Base-by-base conservation (phyloP, 2,113 vertebrate genomes). In the Phaethon lepturus region DNA sequence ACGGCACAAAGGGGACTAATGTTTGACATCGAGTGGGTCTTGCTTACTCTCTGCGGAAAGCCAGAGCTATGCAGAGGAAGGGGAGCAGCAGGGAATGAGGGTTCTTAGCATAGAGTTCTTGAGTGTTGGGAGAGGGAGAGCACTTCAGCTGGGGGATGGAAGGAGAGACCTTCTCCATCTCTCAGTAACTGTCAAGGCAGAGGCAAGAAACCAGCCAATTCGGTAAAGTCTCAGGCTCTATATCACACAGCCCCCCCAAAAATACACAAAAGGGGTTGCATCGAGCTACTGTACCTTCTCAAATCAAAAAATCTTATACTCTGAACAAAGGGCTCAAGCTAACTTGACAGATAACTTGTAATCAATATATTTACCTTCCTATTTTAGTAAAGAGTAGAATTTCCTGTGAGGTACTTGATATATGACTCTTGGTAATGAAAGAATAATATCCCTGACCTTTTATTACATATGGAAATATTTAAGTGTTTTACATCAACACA, bases 391-490 rank as follows among this genome's bases (percentile, higher is more conserved):
- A 93, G 87, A 90, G 58, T 74, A 90, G 90, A 80, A 80, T 94
- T 97, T 96, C 92, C 73, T 68, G 73, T 18, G 71, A 87, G 59
- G 89, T 88, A 95, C 84, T 95, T 96, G 92, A 96, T 95, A 92
- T 55, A 95, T 86, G 89, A 92, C 62, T 95, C 94, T 85, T 76
- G 28, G 62, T 95, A 97, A 95, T 95, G 93, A 94, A 98, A 97
- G 94, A 97, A 97, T 95, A 95, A 95, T 89, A 97, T 77, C 68
- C 89, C 91, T 97, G 96, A 97, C 95, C 96, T 96, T 95, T 90
- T 90, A 96, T 95, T 96, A 95, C 93, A 95, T 95, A 95, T 94
- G 95, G 95, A 96, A 96, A 97, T 97, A 97, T 97, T 96, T 96
- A 97, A 97, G 95, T 92, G 92, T 96, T 97, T 96, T 87, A 96